A percentile compares a stretch with the other conserved stretches of the same genome.
These are phyloP conservation scores for Synanthedon andrenaeformis DNA, from an alignment of 2,888 invertebrate species.

Conservation along the genomic window DNA sequence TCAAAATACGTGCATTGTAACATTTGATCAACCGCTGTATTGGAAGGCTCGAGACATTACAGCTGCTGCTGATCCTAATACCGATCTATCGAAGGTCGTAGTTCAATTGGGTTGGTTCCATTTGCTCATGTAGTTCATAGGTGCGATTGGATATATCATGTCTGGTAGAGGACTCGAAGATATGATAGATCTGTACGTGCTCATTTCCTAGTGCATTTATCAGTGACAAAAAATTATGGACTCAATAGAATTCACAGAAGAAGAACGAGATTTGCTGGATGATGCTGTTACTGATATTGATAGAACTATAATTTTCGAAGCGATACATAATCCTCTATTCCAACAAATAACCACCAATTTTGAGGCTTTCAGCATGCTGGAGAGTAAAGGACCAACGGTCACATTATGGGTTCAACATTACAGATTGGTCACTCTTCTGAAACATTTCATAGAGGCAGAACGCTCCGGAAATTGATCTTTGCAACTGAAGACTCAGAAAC, in stretches of 20 bases:
- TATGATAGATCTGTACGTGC: too few species aligned
- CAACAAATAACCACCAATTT: not conserved
- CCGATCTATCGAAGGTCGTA: constrained; percentile 1
- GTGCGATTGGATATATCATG: not conserved
- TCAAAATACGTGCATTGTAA: too few species aligned
- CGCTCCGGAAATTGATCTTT: constrained; percentile 7
- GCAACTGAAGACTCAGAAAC: constrained; percentile 10
- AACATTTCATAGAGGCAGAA: constrained; percentile 23
- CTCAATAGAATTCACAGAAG: not conserved
- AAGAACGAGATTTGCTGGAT: not conserved
- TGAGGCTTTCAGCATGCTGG: not conserved
- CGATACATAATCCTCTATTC: constrained; percentile 1
- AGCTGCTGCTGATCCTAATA: constrained; percentile 1
- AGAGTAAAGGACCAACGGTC: constrained; percentile 1
- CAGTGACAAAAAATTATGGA: not conserved
- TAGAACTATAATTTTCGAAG: constrained; percentile 1
- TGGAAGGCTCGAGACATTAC: not conserved
- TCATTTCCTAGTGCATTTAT: not conserved
- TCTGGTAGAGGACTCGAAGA: not conserved
- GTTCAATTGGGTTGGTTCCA: not conserved
- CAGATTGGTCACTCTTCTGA: constrained; percentile 17
- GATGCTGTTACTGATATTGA: not conserved
- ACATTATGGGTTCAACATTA: constrained; percentile 12
- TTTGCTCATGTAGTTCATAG: constrained; percentile 1
- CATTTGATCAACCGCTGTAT: too few species aligned